Conservation (phyloP, 2,888 invertebrate species). For the Hylaea fasciaria region DNA sequence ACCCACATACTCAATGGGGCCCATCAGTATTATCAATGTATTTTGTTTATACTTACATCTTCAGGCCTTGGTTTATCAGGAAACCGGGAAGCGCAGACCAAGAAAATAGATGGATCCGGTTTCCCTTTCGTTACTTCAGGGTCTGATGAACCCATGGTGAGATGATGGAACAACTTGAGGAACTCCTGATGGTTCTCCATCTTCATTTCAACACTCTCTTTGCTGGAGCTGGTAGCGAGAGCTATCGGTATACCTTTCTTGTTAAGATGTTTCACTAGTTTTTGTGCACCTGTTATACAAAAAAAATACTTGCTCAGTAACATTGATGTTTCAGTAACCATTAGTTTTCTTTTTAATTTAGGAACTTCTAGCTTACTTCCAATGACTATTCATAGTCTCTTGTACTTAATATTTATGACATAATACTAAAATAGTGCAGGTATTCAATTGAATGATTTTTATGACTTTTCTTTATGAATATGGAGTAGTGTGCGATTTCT, state of each 20-base stretch:
- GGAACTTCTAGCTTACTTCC: too few species aligned
- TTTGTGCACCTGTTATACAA: conserved; percentile 87
- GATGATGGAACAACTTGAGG: conserved; percentile 88
- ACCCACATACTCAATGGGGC: too few species aligned
- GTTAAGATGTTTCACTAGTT: conserved; percentile 90
- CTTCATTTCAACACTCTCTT: conserved; percentile 89
- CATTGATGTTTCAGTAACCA: too few species aligned
- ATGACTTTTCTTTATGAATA: too few species aligned
- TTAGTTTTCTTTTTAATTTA: too few species aligned
- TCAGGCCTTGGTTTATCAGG: conserved; percentile 86
- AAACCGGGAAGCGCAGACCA: conserved; percentile 91
- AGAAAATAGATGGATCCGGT: conserved; percentile 94
- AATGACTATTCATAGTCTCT: too few species aligned
- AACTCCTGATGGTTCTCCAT: conserved; percentile 87
- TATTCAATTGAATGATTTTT: too few species aligned
- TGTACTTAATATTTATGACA: too few species aligned
- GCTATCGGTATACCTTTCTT: conserved; percentile 91
- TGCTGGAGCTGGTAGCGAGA: conserved; percentile 93
- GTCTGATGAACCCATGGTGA: conserved; percentile 92
- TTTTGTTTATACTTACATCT: conserved; percentile 69
- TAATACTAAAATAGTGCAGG: too few species aligned
- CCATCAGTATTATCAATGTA: neutral
- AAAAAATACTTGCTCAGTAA: neutral
- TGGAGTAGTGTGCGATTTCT: too few species aligned
- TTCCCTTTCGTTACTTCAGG: conserved; percentile 93